Percentiles rank a stretch among this genome's conserved stretches.
Conservation (phyloP, 2,888 invertebrate species). For the Tinea trinotella region DNA sequence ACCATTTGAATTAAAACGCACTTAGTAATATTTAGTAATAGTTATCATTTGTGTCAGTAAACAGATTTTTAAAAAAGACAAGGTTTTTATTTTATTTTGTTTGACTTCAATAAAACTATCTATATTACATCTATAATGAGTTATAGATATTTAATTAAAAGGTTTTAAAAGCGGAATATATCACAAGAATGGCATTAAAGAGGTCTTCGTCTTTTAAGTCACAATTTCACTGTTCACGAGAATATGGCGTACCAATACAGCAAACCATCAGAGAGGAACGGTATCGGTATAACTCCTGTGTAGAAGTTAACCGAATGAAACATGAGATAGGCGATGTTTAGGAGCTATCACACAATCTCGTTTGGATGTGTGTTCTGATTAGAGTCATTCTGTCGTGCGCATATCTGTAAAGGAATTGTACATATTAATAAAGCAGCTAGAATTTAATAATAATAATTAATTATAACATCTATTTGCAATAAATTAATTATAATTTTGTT, state of each 20-base stretch:
- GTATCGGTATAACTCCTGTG: constrained; percentile 60
- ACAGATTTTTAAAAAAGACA: too few relatives aligned
- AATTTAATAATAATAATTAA: too few relatives aligned
- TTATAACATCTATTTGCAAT: too few relatives aligned
- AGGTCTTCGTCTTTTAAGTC: neutral
- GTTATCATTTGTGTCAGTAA: too few relatives aligned
- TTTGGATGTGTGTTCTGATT: constrained; percentile 88
- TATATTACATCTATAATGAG: too few relatives aligned
- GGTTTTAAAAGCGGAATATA: too few relatives aligned
- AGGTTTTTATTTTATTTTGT: too few relatives aligned
- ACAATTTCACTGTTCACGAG: constrained; percentile 19
- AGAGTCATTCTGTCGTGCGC: constrained; percentile 83
- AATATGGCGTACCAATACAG: constrained; percentile 58
- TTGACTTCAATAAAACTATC: too few relatives aligned
- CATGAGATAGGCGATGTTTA: constrained; percentile 77
- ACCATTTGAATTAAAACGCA: neutral
- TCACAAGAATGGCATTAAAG: too few relatives aligned
- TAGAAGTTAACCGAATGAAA: constrained; percentile 76
- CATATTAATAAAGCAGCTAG: too few relatives aligned
- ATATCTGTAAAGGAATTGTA: constrained; percentile 77
- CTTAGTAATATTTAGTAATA: neutral
- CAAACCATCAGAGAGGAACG: constrained; percentile 56
- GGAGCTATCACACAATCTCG: constrained; percentile 87
- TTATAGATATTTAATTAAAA: too few relatives aligned
- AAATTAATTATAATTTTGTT: too few relatives aligned